Base-by-base conservation (phyloP, 2,888 invertebrate species). In the Hofmannophila pseudospretella region DNA sequence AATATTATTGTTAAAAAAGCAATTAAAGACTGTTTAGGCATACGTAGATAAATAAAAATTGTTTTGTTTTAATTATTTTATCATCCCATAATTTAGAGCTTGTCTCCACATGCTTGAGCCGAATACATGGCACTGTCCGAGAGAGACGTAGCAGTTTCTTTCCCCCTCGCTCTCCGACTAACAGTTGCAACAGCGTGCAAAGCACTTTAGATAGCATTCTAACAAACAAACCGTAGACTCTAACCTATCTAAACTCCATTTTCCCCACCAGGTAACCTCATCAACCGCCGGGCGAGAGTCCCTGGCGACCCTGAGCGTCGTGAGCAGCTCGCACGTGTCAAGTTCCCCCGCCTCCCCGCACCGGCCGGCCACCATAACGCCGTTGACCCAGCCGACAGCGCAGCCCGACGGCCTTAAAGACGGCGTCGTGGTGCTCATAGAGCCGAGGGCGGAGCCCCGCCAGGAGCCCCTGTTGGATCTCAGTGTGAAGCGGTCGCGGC, bases 271-370 rank as follows among this genome's bases (percentile, higher is more conserved):
- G 71, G 67, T 67, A 20, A 45, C 64, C 0, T 56, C 67, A 3
- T 56, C 69, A n/a, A 56, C 62, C 9, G 57, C 58, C 14, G 55
- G 54, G 20, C 67, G 79, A 34, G 89, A 89, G 44, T 68, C 81
- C 30, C 75, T 93, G 32, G 93, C 93, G 0, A 93, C 93, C 0
- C 73, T 93, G 1, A 92, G 92, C 16, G 92, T 93, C 32, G 93
- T 93, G 23, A 88, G 82, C 59, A 78, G 88, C 5, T 80, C 81
- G 19, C 74, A 58, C 65, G 60, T 48, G 73, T 81, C 33, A 55
- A 74, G 45, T 85, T 34, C 67, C 32, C 63, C 67, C 9, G 47
- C 48, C 36, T 68, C 59, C 1, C 79, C 79, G 9, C 77, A 85
- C 41, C 86, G 87, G 20, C 69, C 84, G 31, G 75, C 89, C 52